Base-by-base conservation (phyloP, 2,797 vertebrate genomes). In the Gephyroberyx darwinii region DNA sequence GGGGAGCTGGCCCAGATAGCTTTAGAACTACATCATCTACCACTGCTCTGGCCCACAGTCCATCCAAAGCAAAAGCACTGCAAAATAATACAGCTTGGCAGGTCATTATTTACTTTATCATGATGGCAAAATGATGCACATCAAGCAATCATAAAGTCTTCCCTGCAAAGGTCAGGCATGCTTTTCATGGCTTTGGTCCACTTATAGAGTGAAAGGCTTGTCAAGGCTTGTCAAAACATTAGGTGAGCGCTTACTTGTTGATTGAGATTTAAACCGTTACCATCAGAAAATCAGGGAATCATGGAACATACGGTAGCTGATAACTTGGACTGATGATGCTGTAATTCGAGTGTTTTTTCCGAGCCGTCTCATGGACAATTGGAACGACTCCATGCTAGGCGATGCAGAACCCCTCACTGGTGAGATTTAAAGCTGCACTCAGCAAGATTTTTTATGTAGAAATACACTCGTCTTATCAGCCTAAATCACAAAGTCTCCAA, bases 1-100 rank as follows among this genome's bases (percentile, higher is more conserved):
- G 65, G 56, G 67, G 26, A 65, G 67, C 74, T 85, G 90, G 70
- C 88, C 86, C 77, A 87, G 56, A 88, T 90, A 69, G 62, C 63
- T 70, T 69, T 59, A 8, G 30, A 67, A 77, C 54, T 43, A 71
- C 59, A 78, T 52, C 54, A 55, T 74, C 16, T 59, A 20, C 64
- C 31, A 33, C 63, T 50, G 41, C 19, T 62, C 13, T 56, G 37
- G 22, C n/a, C n/a, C 50, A 65, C 1, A n/a, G 41, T 43, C 39
- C 16, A 35, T 48, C 60, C 48, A 48, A n/a, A 70, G 33, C 51
- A 35, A 55, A 57, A 74, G 45, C 53, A 4, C 26, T 41, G 19
- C 8, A 43, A 26, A n/a, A 52, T 54, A 33, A 57, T n/a, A n/a
- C 17, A 20, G 12, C 5, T 39, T 30, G 22, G 5, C 9, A 45